Evolutionary conservation across 2,113 vertebrate genomes (phyloP).

Genomic region (Meles meles): DNA sequence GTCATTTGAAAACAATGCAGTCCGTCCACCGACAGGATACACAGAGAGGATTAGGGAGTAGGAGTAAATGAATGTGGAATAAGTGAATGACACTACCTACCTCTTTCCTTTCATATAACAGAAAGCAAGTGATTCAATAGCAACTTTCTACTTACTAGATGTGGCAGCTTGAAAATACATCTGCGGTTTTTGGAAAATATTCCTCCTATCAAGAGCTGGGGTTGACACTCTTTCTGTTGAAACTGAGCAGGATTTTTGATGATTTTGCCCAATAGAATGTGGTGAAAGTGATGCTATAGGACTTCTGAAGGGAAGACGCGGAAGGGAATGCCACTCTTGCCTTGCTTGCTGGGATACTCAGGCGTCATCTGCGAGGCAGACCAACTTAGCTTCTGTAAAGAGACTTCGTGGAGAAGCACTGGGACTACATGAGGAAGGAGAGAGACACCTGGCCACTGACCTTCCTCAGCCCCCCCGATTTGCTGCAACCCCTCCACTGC

Average conservation of each 20-base stretch:
- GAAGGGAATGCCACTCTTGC: neutral
- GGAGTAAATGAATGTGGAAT: neutral
- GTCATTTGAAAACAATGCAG: neutral
- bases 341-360: neutral
- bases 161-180: neutral
- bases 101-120: neutral
- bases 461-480: accelerated
- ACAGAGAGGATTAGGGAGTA: neutral
- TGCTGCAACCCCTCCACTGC: neutral
- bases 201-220: neutral
- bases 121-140: neutral
- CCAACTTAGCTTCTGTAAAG: neutral
- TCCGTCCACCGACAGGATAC: neutral
- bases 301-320: neutral
- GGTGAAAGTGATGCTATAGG: neutral
- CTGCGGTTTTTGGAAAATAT: neutral
- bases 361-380: neutral
- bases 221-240: neutral
- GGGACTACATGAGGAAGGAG: neutral
- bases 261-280: neutral
- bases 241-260: neutral
- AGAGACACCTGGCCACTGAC: neutral
- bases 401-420: neutral
- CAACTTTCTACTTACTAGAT: neutral
- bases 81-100: neutral